Evolutionary conservation across 2,113 vertebrate genomes (phyloP), one percentile per base, ranked within the genome.

Genomic region (Tachysurus vachellii): DNA sequence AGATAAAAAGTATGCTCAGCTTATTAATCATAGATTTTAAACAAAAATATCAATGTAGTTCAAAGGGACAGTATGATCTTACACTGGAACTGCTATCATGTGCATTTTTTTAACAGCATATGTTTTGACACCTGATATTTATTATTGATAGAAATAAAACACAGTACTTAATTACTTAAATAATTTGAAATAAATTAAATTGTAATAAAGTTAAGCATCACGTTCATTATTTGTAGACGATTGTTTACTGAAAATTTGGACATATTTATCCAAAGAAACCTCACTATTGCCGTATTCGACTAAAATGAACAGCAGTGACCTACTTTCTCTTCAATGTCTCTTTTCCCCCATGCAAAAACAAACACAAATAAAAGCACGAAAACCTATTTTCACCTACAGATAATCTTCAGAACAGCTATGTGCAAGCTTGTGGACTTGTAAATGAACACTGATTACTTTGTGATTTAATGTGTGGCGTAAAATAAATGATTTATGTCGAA

Each of bases 381-480:
- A 50, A n/a, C 12, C 1, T 73, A 42, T 73, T 75, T 12, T 1
- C 10, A 44, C 31, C 14, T 21, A 36, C 80, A 82, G 59, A 81
- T 85, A 79, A 42, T 75, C 64, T 61, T 59, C 79, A 79, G n/a
- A 36, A 36, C 19, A 82, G 76, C 86, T 54, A 50, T 80, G 83
- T 89, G 86, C 50, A 64, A 87, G 86, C 84, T 88, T 86, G 31
- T 79, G 73, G 66, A 28, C 86, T 85, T 87, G 86, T 87, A 89
- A 87, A 82, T 17, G 84, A 84, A 86, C 53, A 75, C 66, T 61
- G 19, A 88, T 85, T 80, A 73, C 77, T 50, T 87, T 90, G 88
- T 92, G 85, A 54, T 89, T 90, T 12, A 71, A 89, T 85, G 82
- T 83, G 84, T 91, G 83, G 59, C 62, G 75, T 79, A 86, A 75